Evolutionary conservation across 2,797 vertebrate genomes (phyloP), one percentile per base, ranked within the genome.

Genomic region (Enteromius mattozi): DNA sequence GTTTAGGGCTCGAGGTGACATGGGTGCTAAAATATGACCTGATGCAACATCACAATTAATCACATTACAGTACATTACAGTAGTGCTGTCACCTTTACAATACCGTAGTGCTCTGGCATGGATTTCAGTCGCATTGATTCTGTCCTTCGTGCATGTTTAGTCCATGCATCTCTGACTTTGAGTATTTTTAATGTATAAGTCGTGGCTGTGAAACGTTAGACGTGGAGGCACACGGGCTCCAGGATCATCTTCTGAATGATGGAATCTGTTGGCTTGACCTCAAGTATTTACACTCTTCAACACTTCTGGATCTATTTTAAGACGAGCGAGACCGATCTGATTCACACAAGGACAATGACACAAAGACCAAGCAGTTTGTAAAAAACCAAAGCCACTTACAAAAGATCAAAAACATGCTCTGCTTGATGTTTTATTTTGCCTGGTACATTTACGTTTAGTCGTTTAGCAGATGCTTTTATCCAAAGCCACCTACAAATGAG

Each of bases 1-100:
- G 63, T 83, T 83, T 56, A 78, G 74, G 35, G 47, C 65, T 76
- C 24, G 17, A 77, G 56, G 42, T 82, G 71, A 75, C 71, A 66
- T 0, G 51, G 12, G 45, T 78, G 74, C 9, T 78, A 59, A 83
- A 59, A 70, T 83, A 83, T 3, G 74, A 83, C 82, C 74, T 24
- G 82, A 83, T 3, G 3, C 59, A 9, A 33, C 56, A 9, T 27
- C 21, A 51, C 65, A 21, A 19, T 10, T n/a, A 78, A 27, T 10
- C 7, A 21, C 40, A 49, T 33, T 33, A 24, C n/a, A 70, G 8
- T 4, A 30, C 47, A 56, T 8, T 4, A 33, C 49, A 70, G 49
- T 56, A 27, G 30, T 10, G 24, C 21, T 12, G 3, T 42, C 40
- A 6, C 21, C 4, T 59, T 59, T 0, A 27, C 35, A 30, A 42